Evolutionary conservation across 2,113 vertebrate genomes (phyloP).

Genomic region (Eidolon helvum): DNA sequence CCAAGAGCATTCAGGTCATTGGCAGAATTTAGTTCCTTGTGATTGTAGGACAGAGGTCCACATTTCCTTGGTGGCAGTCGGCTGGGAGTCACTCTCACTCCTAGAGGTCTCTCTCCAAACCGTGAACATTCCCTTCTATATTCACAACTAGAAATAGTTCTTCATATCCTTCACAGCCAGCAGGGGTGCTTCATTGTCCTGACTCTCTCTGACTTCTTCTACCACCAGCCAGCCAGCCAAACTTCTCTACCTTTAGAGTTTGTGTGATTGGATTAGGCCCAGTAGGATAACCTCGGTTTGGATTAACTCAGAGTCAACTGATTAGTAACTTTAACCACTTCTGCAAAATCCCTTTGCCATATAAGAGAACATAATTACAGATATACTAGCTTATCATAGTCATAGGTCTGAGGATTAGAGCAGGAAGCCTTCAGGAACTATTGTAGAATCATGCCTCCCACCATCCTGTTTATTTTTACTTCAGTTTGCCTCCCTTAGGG

Average conservation of each 20-base stretch:
- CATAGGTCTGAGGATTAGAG: background rate
- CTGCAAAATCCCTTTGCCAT: background rate
- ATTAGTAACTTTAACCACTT: background rate
- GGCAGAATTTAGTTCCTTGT: background rate
- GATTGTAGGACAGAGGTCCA: background rate
- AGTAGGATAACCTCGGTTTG: background rate
- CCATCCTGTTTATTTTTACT: background rate
- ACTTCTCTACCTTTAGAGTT: background rate
- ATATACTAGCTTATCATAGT: background rate
- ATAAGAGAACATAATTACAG: background rate
- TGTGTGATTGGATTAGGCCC: background rate
- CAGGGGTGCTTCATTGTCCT: background rate
- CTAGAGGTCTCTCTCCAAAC: background rate
- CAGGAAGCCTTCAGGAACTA: background rate
- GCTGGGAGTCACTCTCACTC: background rate
- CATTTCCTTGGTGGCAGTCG: background rate
- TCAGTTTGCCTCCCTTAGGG: background rate
- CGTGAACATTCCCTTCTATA: background rate
- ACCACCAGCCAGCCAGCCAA: background rate
- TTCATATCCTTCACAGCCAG: background rate
- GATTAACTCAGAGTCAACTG: background rate
- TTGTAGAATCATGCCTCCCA: background rate
- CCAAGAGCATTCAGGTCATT: background rate
- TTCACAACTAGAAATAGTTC: background rate
- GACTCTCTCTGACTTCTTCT: background rate